Base-by-base conservation (phyloP, 2,888 invertebrate genomes). In the Trissoscelio sp. region DNA sequence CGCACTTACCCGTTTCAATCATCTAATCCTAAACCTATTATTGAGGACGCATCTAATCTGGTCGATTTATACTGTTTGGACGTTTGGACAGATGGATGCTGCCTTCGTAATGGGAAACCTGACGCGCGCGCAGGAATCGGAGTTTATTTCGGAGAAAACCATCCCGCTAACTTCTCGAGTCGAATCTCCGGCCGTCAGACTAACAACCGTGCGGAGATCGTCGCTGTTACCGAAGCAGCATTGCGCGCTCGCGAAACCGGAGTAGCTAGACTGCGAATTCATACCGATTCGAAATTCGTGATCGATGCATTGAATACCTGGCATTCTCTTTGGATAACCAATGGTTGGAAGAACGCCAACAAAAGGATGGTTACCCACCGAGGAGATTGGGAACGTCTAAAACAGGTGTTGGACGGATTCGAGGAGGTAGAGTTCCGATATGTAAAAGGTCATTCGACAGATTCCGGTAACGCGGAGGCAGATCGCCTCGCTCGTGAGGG, bases 161-260 rank as follows among this genome's bases (percentile, higher is more conserved):
- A 96, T 92, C 93, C 93, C 0, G 93, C 94, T 83, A 98, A 98
- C 92, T 91, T 94, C 0, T 95, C 96, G 18, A 94, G 95, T 87
- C 96, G 96, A 1, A 95, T 97, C 0, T 89, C 92, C 0, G 97
- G 97, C 1, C 93, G 95, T 67, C 95, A 96, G 3, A 98, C 99
- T 0, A 99, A 99, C 89, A 99, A 99, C 91, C 95, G 96, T 85
- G 99, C 98, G 2, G 99, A 99, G 92, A 98, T 98, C 80, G 95
- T 97, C 92, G 98, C 96, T 1, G 95, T 96, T 0, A 95, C 94
- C 77, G 91, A 92, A 88, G 98, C 98, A 1, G 94, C 97, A 11
- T 92, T 93, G 85, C 91, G 94, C 75, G 97, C 97, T 0, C 92
- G 94, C 66, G 89, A 92, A 20, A 93, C 92, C 67, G 93, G 93